Evolutionary conservation across 1,140 invertebrate genomes (phyloP).

Genomic region (Arctopsyche grandis): DNA sequence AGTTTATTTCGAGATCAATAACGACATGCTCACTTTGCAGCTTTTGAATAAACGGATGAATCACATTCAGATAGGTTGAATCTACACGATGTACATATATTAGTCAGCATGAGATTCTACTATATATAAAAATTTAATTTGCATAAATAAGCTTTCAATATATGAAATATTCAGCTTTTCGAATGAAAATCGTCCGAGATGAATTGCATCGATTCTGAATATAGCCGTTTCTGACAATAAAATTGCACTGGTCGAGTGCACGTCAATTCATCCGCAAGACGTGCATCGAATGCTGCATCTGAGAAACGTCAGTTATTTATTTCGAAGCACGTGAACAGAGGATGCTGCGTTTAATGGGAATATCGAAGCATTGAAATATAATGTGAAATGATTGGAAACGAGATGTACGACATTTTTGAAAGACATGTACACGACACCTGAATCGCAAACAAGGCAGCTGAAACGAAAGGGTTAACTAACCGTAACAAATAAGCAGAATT

Average conservation of each 20-base stretch:
- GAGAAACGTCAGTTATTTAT: conserved; percentile 41
- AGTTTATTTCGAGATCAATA: no score
- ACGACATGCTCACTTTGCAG: no score
- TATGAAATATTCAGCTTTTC: no score
- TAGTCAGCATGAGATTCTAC: no score
- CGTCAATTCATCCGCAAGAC: conserved; percentile 42
- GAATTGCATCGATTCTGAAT: neutral
- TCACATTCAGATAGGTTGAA: no score
- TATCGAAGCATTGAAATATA: conserved; percentile 16
- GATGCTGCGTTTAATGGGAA: conserved; percentile 27
- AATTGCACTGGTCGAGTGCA: conserved; percentile 30
- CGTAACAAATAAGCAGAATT: neutral
- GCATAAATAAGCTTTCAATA: no score
- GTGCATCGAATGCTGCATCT: conserved; percentile 41
- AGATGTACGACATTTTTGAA: neutral
- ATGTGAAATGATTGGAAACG: neutral
- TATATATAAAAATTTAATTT: no score
- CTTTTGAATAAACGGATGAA: no score
- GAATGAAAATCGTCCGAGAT: no score
- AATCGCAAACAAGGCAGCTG: neutral
- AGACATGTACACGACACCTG: neutral
- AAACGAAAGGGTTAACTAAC: conserved; percentile 15
- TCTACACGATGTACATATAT: no score
- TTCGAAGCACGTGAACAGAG: conserved; percentile 21
- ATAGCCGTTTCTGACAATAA: neutral